phyloP scores from a whole-genome alignment of 37 sponge, comb jelly and placozoan genomes.

The Geodia barretti region DNA sequence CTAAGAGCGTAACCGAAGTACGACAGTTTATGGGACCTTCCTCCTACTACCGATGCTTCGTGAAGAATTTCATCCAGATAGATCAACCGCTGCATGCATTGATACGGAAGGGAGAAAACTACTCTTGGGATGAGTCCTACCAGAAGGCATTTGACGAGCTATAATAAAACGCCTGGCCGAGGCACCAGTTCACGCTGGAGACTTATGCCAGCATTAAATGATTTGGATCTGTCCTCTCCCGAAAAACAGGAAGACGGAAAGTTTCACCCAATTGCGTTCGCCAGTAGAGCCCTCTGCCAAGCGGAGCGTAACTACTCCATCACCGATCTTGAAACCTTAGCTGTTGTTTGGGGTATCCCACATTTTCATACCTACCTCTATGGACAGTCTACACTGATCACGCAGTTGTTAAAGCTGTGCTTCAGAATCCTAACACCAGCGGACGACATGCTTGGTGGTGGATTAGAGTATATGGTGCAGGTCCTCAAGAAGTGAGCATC shows the following conservation, averaged over 20 bases:
- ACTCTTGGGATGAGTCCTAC: too few species aligned
- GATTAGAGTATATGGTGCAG: too few species aligned
- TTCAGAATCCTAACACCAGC: conserved; percentile 4
- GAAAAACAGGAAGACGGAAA: conserved; percentile 33
- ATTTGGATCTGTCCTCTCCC: too few species aligned
- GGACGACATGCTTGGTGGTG: conserved; percentile 27
- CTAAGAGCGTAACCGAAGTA: too few species aligned
- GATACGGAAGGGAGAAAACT: too few species aligned
- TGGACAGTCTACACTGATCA: conserved; percentile 64
- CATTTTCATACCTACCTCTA: conserved; percentile 50
- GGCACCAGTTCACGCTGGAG: conserved; percentile 48
- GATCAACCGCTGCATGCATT: too few species aligned
- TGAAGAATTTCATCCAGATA: too few species aligned
- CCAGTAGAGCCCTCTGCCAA: conserved; percentile 30
- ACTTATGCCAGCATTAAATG: conserved; percentile 34
- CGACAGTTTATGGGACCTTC: too few species aligned
- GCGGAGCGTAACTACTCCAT: conserved; percentile 42
- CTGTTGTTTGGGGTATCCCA: conserved; percentile 39
- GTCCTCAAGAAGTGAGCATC: conserved; percentile 13
- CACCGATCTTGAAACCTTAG: conserved; percentile 56
- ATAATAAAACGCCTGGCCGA: too few species aligned
- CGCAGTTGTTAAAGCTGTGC: conserved; percentile 11
- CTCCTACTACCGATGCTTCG: too few species aligned
- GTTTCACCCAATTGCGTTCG: conserved; percentile 20
- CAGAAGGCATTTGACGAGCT: too few species aligned